Evolutionary conservation across 2,797 vertebrate genomes (phyloP).

Genomic region (Lepilemur ruficaudatus): DNA sequence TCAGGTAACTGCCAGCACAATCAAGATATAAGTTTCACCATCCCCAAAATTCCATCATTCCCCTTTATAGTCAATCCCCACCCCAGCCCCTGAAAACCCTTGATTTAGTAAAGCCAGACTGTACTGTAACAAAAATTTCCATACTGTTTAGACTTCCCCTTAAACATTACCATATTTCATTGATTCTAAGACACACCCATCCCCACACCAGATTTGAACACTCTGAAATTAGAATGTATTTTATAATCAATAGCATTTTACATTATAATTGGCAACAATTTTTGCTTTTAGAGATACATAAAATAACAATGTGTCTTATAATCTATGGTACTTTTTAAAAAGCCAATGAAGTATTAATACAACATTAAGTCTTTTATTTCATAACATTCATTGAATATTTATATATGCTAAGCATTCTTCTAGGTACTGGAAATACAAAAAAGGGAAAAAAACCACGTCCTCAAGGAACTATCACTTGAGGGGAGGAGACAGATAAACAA

Average conservation of each 20-base stretch:
- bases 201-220: background rate
- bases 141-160: background rate
- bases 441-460: background rate
- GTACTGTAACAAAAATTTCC: background rate
- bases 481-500: background rate
- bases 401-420: background rate
- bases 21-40: background rate
- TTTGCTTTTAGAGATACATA: slow-evolving; percentile 29
- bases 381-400: background rate
- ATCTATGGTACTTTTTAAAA: background rate
- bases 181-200: background rate
- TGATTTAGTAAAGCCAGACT: background rate
- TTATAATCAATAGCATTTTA: slow-evolving; percentile 23
- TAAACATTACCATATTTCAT: background rate
- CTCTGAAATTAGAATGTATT: background rate
- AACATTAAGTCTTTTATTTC: background rate
- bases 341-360: background rate
- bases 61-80: background rate
- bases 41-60: background rate
- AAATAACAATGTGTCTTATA: background rate
- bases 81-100: background rate
- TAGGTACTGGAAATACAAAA: background rate
- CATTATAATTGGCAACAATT: background rate
- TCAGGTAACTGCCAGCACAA: background rate
- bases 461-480: background rate